Evolutionary conservation across 2,797 vertebrate genomes (phyloP).

Genomic region (Alectoris magna): DNA sequence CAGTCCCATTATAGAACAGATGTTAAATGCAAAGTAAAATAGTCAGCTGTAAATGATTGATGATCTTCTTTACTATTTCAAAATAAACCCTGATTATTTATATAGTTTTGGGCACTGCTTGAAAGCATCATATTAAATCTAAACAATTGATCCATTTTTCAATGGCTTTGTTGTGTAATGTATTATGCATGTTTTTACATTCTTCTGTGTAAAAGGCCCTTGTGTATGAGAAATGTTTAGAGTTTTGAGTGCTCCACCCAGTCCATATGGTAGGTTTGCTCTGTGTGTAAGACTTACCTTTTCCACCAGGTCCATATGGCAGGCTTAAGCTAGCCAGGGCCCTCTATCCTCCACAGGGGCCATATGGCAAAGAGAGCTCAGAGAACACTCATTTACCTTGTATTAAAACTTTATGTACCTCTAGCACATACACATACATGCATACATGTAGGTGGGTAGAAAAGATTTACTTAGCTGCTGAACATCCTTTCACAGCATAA

Average conservation of each 20-base stretch:
- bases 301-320: conserved; percentile 83
- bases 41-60: conserved; percentile 87
- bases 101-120: conserved; percentile 80
- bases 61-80: conserved; percentile 82
- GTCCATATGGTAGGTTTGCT: conserved; percentile 82
- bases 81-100: conserved; percentile 86
- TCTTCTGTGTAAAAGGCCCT: conserved; percentile 73
- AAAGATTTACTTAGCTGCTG: conserved; percentile 44
- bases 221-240: conserved; percentile 74
- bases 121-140: conserved; percentile 84
- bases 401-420: conserved; percentile 80
- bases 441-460: conserved; percentile 54
- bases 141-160: conserved; percentile 84
- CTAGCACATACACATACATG: conserved; percentile 61
- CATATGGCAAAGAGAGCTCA: conserved; percentile 80
- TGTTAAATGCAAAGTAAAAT: conserved; percentile 85
- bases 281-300: conserved; percentile 78
- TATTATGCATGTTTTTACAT: conserved; percentile 81
- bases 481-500: conserved; percentile 66
- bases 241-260: conserved; percentile 74
- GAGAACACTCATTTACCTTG: conserved; percentile 79
- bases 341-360: conserved; percentile 79
- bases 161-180: conserved; percentile 75
- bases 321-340: conserved; percentile 77
- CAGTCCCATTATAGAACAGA: conserved; percentile 79